Base-by-base conservation (phyloP, 2,113 vertebrate genomes). In the Bufo gargarizans region DNA sequence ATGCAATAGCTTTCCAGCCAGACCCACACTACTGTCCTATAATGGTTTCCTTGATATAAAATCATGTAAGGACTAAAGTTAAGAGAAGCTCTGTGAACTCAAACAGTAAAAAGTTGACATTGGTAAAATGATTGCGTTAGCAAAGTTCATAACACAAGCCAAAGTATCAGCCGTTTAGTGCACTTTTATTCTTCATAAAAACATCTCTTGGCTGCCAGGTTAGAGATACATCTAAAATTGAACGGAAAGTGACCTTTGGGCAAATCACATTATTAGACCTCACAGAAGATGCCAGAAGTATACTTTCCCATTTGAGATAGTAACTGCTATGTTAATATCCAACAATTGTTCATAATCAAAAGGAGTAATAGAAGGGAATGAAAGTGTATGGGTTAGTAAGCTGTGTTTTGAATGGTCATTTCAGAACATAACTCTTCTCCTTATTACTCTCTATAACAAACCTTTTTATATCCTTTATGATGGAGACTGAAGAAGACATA, bases 361-460 rank as follows among this genome's bases (percentile, higher is more conserved):
- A 16, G 6, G 20, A 81, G 86, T 69, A 88, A 76, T 74, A 80
- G 50, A 88, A 83, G 56, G 56, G 65, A 69, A 56, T 77, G 13
- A 83, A 65, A 78, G 61, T 78, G 45, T 69, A 67, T 77, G 72
- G 82, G 17, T 79, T 82, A 82, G 78, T 86, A 59, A 86, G 72
- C 55, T 84, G 74, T 78, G 87, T 84, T 78, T 88, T 77, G 59
- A 67, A 74, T 77, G 87, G 81, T 81, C 81, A 88, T 78, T 77
- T 58, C 16, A 69, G n/a, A 77, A 19, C 72, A 84, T 84, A 88
- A 88, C 59, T 88, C 87, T 84, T 78, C 47, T 53, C 11, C 43
- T 84, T 84, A 84, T 88, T 88, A 76, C 72, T 88, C 82, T 84
- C 67, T 78, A 78, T 88, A 88, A 88, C 72, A 88, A 84, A 82